These are phyloP conservation scores for Anas flavirostris DNA, from an alignment of 2,797 vertebrate species.

Conservation along the genomic window DNA sequence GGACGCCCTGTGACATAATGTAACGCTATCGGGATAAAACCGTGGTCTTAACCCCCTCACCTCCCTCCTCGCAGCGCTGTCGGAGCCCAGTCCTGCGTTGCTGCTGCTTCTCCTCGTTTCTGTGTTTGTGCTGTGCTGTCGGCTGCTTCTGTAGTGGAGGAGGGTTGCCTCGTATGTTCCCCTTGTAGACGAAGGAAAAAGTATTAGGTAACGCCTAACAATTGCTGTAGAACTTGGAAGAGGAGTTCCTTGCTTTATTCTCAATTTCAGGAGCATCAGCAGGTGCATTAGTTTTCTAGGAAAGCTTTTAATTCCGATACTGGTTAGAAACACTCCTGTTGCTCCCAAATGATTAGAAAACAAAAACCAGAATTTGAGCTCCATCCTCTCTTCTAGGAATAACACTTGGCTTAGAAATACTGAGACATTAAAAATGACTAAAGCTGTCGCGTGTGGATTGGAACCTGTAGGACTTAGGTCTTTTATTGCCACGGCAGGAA, in stretches of 20 bases:
- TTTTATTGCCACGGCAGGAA: neutral
- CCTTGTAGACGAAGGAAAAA: neutral
- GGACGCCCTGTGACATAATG: conserved; percentile 1
- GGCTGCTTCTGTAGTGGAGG: neutral
- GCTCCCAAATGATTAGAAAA: neutral
- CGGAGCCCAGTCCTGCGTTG: rapidly evolving
- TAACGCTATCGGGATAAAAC: neutral
- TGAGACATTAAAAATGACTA: conserved; percentile 4
- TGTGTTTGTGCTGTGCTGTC: neutral
- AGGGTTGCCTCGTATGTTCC: neutral
- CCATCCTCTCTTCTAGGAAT: neutral
- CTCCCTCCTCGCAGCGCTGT: neutral
- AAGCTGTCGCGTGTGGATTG: neutral
- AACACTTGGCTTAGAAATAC: neutral
- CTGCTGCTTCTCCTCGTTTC: neutral
- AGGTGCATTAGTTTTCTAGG: neutral
- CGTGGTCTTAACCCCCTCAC: neutral
- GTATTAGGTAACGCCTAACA: neutral
- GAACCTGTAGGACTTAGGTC: neutral
- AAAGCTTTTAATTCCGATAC: neutral
- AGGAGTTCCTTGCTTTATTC: neutral
- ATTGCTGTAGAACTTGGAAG: neutral
- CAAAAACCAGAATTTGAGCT: neutral
- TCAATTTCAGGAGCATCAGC: rapidly evolving
- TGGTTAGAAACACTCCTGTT: neutral